phyloP scores from a whole-genome alignment of 2,113 vertebrate genomes.

The Zapornia atra region DNA sequence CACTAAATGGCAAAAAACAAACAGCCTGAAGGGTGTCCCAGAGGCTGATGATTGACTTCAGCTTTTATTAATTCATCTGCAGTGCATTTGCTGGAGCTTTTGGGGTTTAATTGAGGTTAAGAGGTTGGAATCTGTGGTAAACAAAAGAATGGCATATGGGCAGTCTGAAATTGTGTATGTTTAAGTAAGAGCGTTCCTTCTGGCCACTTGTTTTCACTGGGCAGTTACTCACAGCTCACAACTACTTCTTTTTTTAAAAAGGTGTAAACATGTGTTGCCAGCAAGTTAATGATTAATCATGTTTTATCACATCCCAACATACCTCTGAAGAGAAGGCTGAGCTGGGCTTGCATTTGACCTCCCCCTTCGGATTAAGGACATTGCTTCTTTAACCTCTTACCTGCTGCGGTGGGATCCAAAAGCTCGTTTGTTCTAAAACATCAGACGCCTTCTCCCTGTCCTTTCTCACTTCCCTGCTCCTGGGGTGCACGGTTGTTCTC shows the following conservation, averaged over 20 bases:
- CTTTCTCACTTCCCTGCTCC: neutral
- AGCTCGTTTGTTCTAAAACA: neutral
- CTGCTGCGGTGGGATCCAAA: neutral
- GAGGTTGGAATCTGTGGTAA: slow-evolving; percentile 53
- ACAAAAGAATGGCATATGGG: slow-evolving; percentile 56
- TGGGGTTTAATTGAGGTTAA: slow-evolving; percentile 68
- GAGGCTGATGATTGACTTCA: neutral
- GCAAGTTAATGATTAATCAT: slow-evolving; percentile 52
- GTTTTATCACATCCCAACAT: slow-evolving; percentile 46
- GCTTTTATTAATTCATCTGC: slow-evolving; percentile 65
- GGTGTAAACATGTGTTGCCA: neutral
- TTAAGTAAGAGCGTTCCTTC: slow-evolving; percentile 40
- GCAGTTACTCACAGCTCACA: neutral
- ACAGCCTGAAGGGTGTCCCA: neutral
- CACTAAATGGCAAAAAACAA: neutral
- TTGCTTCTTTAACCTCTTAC: slow-evolving; percentile 37
- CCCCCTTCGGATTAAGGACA: neutral
- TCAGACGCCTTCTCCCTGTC: neutral
- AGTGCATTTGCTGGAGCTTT: slow-evolving; percentile 29
- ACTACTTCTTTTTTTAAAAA: neutral
- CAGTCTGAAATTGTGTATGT: slow-evolving; percentile 36
- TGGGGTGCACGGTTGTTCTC: neutral
- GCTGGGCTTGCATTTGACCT: slow-evolving; percentile 15
- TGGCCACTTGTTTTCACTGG: slow-evolving; percentile 19
- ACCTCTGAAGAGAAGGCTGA: slow-evolving; percentile 27